phyloP scores from a whole-genome alignment of 1,140 invertebrate genomes.

The Heliconius hewitsoni region DNA sequence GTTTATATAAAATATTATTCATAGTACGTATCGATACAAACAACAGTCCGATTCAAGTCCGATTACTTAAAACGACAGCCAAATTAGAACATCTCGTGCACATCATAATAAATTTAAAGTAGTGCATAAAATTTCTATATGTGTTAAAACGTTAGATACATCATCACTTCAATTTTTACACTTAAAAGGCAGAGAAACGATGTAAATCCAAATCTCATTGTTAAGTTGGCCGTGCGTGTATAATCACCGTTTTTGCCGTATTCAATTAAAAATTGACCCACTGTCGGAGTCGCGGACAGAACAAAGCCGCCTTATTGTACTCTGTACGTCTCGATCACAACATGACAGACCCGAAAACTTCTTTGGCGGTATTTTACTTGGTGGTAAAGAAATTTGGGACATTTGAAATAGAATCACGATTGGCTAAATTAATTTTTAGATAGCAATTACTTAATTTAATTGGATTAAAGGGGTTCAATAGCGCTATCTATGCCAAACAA shows the following conservation, averaged over 20 bases:
- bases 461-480: constrained; percentile 32
- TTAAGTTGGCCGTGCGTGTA: constrained; percentile 69
- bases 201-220: constrained; percentile 65
- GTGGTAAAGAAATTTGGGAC: constrained; percentile 36
- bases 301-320: constrained; percentile 54
- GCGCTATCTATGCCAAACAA: constrained; percentile 21
- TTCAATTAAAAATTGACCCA: constrained; percentile 79
- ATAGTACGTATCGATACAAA: background rate
- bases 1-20: background rate
- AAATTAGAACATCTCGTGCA: background rate
- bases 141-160: constrained; percentile 8
- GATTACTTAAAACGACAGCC: background rate
- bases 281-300: constrained; percentile 53
- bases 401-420: constrained; percentile 40
- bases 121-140: constrained; percentile 36
- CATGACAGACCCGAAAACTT: constrained; percentile 46
- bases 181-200: constrained; percentile 45
- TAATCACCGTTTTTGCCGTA: constrained; percentile 70
- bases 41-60: background rate
- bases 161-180: constrained; percentile 32
- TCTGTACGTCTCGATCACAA: constrained; percentile 37
- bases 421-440: constrained; percentile 31
- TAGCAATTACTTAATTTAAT: constrained; percentile 39
- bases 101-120: constrained; percentile 20
- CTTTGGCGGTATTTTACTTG: constrained; percentile 43